Evolutionary conservation across 2,113 vertebrate genomes (phyloP).

Genomic region (Salvelinus fontinalis): DNA sequence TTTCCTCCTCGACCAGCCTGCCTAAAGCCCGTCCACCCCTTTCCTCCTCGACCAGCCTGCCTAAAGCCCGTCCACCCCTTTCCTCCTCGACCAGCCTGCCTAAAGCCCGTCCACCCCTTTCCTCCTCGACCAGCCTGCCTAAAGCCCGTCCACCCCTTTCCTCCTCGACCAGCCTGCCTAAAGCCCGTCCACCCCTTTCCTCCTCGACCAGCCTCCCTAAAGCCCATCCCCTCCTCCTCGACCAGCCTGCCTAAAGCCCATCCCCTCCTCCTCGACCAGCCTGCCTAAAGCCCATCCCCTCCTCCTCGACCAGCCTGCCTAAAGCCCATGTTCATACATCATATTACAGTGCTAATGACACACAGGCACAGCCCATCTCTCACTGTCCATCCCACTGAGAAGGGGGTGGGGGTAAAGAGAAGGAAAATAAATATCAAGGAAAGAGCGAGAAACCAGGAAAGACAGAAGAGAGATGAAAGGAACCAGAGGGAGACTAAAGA

Average conservation of each 20-base stretch:
- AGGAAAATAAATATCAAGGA: not conserved
- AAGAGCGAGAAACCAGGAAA: not conserved
- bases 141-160: not conserved
- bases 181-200: not conserved
- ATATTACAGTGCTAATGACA: conserved; percentile 65
- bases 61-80: conserved; percentile 12
- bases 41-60: conserved; percentile 2
- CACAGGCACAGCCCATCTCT: conserved; percentile 54
- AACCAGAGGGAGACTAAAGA: conserved; percentile 5
- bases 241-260: too few species aligned
- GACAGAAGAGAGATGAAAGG: conserved; percentile 14
- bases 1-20: too few species aligned
- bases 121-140: too few species aligned
- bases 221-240: conserved; percentile 13
- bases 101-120: too few species aligned
- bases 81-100: not conserved
- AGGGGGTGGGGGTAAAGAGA: not conserved
- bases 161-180: conserved; percentile 16
- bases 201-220: conserved; percentile 35
- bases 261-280: conserved; percentile 24
- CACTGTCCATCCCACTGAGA: conserved; percentile 24
- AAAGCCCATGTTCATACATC: conserved; percentile 62
- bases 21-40: too few species aligned
- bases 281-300: too few species aligned
- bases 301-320: conserved; percentile 32